Percentiles rank a stretch among this genome's conserved stretches.
Conservation (phyloP, 2,888 invertebrate genomes). For the Chrysopilus asiliformis region DNA sequence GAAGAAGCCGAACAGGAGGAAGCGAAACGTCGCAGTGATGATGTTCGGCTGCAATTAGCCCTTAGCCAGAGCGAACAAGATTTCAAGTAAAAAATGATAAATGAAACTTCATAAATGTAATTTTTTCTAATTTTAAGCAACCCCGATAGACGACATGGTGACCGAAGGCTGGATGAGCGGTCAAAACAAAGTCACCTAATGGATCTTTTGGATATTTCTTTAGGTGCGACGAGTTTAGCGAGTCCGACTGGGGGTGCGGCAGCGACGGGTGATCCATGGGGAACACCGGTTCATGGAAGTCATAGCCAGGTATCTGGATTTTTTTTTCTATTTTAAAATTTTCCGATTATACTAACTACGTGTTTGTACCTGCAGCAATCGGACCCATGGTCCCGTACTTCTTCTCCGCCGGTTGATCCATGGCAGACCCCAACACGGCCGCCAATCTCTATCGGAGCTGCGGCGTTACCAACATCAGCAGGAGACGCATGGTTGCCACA, state of each 20-base stretch:
- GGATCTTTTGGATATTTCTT: constrained; percentile 70
- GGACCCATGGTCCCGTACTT: constrained; percentile 34
- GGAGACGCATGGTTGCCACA: constrained; percentile 25
- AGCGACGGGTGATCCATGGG: constrained; percentile 59
- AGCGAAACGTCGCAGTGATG: constrained; percentile 84
- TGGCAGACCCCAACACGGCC: constrained; percentile 28
- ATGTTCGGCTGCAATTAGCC: constrained; percentile 89
- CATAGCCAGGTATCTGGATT: constrained; percentile 40
- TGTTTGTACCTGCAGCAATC: too few species aligned
- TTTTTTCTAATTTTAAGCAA: not conserved
- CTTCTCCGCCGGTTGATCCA: constrained; percentile 32
- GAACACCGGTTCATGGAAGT: constrained; percentile 41
- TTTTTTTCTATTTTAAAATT: not conserved
- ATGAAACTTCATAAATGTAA: constrained; percentile 1
- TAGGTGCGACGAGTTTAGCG: constrained; percentile 47
- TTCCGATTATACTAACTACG: too few species aligned
- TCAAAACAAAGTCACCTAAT: constrained; percentile 57
- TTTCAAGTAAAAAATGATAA: constrained; percentile 51
- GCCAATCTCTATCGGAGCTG: constrained; percentile 22
- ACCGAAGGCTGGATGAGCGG: constrained; percentile 14
- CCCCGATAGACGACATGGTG: constrained; percentile 3
- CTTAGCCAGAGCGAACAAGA: constrained; percentile 89
- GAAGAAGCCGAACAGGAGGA: constrained; percentile 98
- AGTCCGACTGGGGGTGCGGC: constrained; percentile 35
- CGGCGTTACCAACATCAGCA: constrained; percentile 13